Evolutionary conservation across 2,888 invertebrate genomes (phyloP).

Genomic region (Ditula angustiorana): DNA sequence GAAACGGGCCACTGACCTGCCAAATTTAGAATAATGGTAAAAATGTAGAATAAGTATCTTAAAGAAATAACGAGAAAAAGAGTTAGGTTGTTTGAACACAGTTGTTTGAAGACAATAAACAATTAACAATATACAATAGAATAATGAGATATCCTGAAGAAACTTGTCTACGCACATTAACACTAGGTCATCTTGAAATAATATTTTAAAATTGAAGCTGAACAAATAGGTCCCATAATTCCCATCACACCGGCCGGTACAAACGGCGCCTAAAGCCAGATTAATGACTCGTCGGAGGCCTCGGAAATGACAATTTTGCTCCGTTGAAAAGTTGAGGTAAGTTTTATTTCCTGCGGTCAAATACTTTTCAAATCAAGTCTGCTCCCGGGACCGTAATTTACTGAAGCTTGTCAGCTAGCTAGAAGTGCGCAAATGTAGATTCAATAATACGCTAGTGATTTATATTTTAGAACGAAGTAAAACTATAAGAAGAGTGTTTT

Average conservation of each 20-base stretch:
- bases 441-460: neutral
- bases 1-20: too few species aligned
- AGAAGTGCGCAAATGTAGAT: too few species aligned
- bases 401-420: neutral
- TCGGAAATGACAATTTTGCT: constrained; percentile 29
- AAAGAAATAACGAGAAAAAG: too few species aligned
- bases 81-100: too few species aligned
- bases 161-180: neutral
- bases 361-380: constrained; percentile 7
- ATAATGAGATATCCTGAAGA: too few species aligned
- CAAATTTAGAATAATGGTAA: too few species aligned
- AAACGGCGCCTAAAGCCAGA: constrained; percentile 22
- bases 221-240: neutral
- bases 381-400: constrained; percentile 7
- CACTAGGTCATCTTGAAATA: neutral
- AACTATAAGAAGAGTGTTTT: too few species aligned
- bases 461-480: neutral
- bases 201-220: neutral
- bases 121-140: too few species aligned
- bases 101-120: too few species aligned
- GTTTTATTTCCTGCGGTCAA: constrained; percentile 17
- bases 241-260: constrained; percentile 5
- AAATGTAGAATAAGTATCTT: too few species aligned
- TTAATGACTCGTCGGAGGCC: constrained; percentile 23
- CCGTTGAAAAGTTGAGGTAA: constrained; percentile 14